Conservation (phyloP, 2,113 vertebrate species). For the Phainopepla nitens region DNA sequence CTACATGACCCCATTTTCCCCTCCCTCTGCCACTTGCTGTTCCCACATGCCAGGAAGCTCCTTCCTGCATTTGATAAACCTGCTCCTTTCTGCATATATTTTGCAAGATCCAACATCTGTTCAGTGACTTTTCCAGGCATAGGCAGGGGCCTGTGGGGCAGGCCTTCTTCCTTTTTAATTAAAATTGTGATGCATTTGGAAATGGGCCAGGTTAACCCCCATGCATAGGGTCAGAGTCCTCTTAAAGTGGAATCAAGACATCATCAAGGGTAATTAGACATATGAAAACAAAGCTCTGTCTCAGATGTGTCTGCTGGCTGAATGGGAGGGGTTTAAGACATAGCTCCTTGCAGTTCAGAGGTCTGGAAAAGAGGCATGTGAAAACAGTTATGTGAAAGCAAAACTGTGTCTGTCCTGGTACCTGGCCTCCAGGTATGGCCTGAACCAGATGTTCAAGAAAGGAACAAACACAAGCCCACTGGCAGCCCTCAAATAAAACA, state of each 20-base stretch:
- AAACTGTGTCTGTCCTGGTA: not conserved
- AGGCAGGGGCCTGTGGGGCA: not conserved
- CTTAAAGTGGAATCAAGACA: not conserved
- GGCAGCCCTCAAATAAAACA: not conserved
- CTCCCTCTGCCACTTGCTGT: not conserved
- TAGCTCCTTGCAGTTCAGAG: not conserved
- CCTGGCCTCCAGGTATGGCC: not conserved
- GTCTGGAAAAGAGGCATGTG: not conserved
- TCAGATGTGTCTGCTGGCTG: accelerated
- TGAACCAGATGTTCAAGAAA: not conserved
- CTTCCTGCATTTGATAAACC: not conserved
- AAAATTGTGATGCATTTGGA: not conserved
- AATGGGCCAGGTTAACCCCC: accelerated
- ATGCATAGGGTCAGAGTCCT: not conserved
- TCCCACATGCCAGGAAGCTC: not conserved
- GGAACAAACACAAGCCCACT: not conserved
- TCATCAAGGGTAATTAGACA: not conserved
- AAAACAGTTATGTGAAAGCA: not conserved
- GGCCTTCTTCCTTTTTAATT: not conserved
- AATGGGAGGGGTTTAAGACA: not conserved
- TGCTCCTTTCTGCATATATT: not conserved
- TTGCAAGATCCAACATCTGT: not conserved
- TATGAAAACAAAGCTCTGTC: not conserved
- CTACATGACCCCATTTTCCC: not conserved
- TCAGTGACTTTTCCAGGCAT: not conserved